Conservation (phyloP, 64 coral and sea anemone genomes). For the Montipora efflorescens region DNA sequence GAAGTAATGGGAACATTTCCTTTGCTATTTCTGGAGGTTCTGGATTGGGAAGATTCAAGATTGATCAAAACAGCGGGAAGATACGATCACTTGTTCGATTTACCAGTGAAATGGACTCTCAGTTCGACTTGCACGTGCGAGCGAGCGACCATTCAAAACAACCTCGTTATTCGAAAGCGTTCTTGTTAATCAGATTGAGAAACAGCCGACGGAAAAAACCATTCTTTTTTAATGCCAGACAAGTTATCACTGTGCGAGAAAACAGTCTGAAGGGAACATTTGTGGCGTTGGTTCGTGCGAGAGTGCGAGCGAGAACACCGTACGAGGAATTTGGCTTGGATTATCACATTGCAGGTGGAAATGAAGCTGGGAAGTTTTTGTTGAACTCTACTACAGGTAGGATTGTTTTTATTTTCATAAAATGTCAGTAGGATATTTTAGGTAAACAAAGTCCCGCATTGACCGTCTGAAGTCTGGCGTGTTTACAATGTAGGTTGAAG, state of each 20-base stretch:
- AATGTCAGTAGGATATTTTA: background rate
- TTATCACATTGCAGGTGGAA: conserved; percentile 75
- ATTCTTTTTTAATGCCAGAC: conserved; percentile 53
- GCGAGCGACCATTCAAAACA: conserved; percentile 73
- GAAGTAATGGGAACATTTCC: conserved; percentile 63
- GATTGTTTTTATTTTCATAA: conserved; percentile 31
- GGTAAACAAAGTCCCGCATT: background rate
- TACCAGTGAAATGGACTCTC: conserved; percentile 50
- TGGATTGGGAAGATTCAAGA: conserved; percentile 77
- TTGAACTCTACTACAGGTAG: conserved; percentile 42
- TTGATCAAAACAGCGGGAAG: conserved; percentile 60
- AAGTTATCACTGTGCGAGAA: conserved; percentile 68
- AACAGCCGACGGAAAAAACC: conserved; percentile 64
- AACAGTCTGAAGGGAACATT: conserved; percentile 77
- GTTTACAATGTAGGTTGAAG: too few species aligned
- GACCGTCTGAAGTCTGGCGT: background rate
- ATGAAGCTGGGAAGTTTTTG: conserved; percentile 69
- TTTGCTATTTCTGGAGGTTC: conserved; percentile 76
- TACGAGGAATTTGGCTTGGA: conserved; percentile 5
- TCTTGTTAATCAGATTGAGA: conserved; percentile 58
- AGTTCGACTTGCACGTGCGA: conserved; percentile 82
- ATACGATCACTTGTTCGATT: conserved; percentile 64
- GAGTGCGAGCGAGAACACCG: conserved; percentile 11
- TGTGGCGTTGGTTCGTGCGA: conserved; percentile 70
- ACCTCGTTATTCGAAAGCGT: conserved; percentile 63